Evolutionary conservation across 2,888 invertebrate genomes (phyloP).

Genomic region (Drosophila neotestacea): DNA sequence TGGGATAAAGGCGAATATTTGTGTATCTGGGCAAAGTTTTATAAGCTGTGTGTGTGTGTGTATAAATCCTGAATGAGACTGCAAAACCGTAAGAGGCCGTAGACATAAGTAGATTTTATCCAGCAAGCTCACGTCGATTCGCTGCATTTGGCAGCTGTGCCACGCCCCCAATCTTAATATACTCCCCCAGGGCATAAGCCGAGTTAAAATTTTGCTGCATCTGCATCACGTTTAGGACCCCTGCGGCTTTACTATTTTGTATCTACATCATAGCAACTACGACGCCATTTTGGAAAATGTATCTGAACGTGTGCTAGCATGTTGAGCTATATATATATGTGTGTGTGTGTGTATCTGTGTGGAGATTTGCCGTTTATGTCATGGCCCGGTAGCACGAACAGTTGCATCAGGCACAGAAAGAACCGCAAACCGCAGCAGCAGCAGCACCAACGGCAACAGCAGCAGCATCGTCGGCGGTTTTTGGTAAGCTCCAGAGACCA

Average conservation of each 20-base stretch:
- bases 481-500: slow-evolving; percentile 70
- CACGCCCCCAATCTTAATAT: slow-evolving; percentile 40
- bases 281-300: slow-evolving; percentile 76
- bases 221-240: slow-evolving; percentile 66
- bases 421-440: slow-evolving; percentile 76
- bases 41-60: slow-evolving; percentile 46
- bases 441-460: slow-evolving; percentile 38
- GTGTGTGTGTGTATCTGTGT: slow-evolving; percentile 19
- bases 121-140: slow-evolving; percentile 38
- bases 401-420: slow-evolving; percentile 74
- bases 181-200: slow-evolving; percentile 36
- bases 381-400: slow-evolving; percentile 64
- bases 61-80: slow-evolving; percentile 50
- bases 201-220: slow-evolving; percentile 48
- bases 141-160: slow-evolving; percentile 52
- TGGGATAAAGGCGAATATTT: slow-evolving; percentile 18
- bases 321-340: background rate
- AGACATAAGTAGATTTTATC: slow-evolving; percentile 48
- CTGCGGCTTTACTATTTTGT: slow-evolving; percentile 69
- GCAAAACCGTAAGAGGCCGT: slow-evolving; percentile 13
- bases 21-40: slow-evolving; percentile 53
- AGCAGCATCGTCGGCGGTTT: slow-evolving; percentile 58
- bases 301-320: slow-evolving; percentile 26
- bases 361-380: slow-evolving; percentile 56
- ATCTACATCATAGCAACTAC: slow-evolving; percentile 49